phyloP scores from a whole-genome alignment of 2,888 invertebrate species.

The Lypha dubia region DNA sequence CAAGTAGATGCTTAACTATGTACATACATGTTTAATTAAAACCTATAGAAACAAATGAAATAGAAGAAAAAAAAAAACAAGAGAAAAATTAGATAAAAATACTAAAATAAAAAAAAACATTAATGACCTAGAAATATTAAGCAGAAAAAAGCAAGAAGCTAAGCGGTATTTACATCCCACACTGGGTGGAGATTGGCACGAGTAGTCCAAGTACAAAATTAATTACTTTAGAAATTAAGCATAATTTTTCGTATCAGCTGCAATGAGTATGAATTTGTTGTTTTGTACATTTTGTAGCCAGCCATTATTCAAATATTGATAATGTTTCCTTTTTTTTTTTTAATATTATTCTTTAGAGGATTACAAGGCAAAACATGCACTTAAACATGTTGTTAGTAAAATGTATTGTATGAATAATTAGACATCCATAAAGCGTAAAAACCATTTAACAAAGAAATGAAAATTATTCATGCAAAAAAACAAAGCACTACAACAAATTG shows the following conservation, averaged over 20 bases:
- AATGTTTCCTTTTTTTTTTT: not conserved
- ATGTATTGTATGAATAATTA: constrained; percentile 54
- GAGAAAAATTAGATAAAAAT: constrained; percentile 36
- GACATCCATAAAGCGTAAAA: constrained; percentile 54
- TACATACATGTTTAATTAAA: constrained; percentile 60
- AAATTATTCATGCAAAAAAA: constrained; percentile 58
- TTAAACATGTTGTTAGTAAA: constrained; percentile 19
- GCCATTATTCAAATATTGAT: constrained; percentile 27
- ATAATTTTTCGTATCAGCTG: constrained; percentile 19
- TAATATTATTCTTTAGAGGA: not conserved
- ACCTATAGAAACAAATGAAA: constrained; percentile 58
- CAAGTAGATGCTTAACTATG: too few species aligned
- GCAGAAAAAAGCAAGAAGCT: constrained; percentile 15
- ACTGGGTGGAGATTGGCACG: constrained; percentile 7
- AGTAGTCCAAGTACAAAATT: constrained; percentile 1
- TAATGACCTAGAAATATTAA: constrained; percentile 64
- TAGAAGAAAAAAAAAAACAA: constrained; percentile 24
- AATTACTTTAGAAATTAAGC: constrained; percentile 15
- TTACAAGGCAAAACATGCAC: not conserved
- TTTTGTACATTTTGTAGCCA: too few species aligned
- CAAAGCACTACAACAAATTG: constrained; percentile 2
- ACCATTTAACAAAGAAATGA: constrained; percentile 41
- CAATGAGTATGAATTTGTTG: not conserved
- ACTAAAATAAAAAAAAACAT: constrained; percentile 14
- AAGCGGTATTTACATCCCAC: not conserved